Evolutionary conservation across 1,140 invertebrate genomes (phyloP), one percentile per base, ranked within the genome.

Genomic region (Drosophila auraria): DNA sequence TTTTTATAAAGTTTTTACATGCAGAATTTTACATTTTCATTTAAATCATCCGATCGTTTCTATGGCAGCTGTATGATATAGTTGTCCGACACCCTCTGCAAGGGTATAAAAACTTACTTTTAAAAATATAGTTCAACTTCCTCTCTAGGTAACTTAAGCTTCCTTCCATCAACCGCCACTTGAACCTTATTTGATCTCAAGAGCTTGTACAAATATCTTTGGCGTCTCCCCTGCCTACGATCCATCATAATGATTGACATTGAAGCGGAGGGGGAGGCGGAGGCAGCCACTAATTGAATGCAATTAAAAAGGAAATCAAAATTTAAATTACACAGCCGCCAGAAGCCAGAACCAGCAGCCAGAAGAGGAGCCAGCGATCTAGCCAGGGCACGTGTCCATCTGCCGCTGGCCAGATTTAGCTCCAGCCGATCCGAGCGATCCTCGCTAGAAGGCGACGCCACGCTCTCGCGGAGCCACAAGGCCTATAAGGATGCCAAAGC

Each of bases 291-390:
- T 73, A 73, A 73, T 61, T 59, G 69, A 53, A 53, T 53, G 70
- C 45, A 72, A 73, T 72, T 73, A 73, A 73, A 73, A 73, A 53
- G 36, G 47, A 73, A 73, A 49, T 61, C 45, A 51, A 73, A 50
- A 73, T 61, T 50, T 73, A 61, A 73, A 60, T 71, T 71, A 36
- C 65, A 73, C 54, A 50, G 57, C 27, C 23, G 27, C n/a, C 65
- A 30, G n/a, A 40, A 4, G 58, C 17, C 44, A 33, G 45, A 36
- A 20, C n/a, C 65, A 30, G n/a, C 33, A 4, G 65, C 17, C 25
- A 25, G 25, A 30, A 27, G 44, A 20, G 36, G 59, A 53, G 53
- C 20, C 20, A 30, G 30, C 8, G 23, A 23, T 30, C 33, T 30
- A 20, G 40, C 25, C 30, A 11, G 68, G 54, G 68, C 70, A 73